A percentile compares a stretch with the other conserved stretches of the same genome.
Conservation (phyloP, 2,113 vertebrate genomes). For the Tylochromis polylepis region DNA sequence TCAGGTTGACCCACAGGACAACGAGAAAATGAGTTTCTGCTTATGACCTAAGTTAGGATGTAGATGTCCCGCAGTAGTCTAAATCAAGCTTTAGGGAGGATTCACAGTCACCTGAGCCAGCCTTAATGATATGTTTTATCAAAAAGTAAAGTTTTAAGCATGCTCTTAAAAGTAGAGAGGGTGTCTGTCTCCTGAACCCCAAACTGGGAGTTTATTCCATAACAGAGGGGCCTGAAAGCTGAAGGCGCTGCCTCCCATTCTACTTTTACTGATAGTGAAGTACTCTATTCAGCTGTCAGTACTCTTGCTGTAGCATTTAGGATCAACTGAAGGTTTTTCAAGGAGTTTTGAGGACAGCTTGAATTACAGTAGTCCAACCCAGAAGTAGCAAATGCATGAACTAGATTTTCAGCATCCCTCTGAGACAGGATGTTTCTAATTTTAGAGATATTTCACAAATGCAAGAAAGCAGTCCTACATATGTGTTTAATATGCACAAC, state of each 20-base stretch:
- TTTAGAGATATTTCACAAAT: neutral
- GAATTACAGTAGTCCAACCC: neutral
- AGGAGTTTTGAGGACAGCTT: rapidly evolving
- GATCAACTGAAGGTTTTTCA: neutral
- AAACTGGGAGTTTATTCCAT: neutral
- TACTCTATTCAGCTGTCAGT: neutral
- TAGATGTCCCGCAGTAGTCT: neutral
- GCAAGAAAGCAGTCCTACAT: neutral
- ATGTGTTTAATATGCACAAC: neutral
- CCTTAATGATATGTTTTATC: rapidly evolving
- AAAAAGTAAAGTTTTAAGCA: neutral
- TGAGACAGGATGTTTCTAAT: neutral
- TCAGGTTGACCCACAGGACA: neutral
- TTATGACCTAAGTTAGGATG: neutral
- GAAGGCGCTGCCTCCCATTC: too few species aligned
- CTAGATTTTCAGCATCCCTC: neutral
- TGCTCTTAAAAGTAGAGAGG: neutral
- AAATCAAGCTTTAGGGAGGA: neutral
- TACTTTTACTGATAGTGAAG: neutral
- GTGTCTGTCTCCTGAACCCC: neutral
- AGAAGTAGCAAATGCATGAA: neutral
- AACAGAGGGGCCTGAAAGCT: neutral
- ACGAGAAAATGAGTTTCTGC: neutral
- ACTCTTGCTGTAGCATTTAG: neutral
- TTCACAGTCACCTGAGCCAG: rapidly evolving